Conservation (phyloP, 2,113 vertebrate species). For the Petaurus breviceps region DNA sequence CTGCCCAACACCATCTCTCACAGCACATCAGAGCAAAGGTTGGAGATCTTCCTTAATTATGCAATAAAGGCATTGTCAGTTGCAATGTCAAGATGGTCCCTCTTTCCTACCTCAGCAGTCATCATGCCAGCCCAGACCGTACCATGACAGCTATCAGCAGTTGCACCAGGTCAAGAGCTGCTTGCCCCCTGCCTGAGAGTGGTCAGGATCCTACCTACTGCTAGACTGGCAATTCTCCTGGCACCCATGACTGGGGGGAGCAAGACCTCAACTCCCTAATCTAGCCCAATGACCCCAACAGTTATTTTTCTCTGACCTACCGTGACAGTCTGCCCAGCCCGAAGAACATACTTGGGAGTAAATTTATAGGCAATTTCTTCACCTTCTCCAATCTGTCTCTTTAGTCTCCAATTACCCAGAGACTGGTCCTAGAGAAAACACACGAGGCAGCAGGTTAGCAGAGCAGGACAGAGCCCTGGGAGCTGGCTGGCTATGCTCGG, state of each 20-base stretch:
- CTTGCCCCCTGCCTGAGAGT: no score
- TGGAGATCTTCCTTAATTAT: no score
- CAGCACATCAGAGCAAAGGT: no score
- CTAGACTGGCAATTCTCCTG: not conserved
- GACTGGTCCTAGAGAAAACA: conserved; percentile 90
- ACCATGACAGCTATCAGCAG: not conserved
- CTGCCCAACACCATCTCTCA: no score
- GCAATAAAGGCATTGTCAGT: no score
- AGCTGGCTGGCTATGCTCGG: not conserved
- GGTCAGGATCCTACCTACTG: not conserved
- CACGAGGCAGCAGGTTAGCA: fast-evolving
- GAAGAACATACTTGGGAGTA: conserved; percentile 95
- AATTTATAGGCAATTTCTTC: conserved; percentile 95
- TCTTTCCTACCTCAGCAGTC: no score
- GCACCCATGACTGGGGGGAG: not conserved
- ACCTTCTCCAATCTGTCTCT: conserved; percentile 89
- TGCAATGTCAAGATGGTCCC: not conserved
- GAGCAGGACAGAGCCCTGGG: not conserved
- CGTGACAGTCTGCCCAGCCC: conserved; percentile 94
- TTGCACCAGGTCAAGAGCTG: not conserved
- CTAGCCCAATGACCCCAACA: fast-evolving
- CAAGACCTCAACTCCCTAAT: not conserved
- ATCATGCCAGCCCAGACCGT: fast-evolving
- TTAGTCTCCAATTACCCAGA: conserved; percentile 95
- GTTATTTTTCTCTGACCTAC: conserved; percentile 81